Conservation (phyloP, 64 coral and sea anemone genomes). For the Astreopora myriophthalma region DNA sequence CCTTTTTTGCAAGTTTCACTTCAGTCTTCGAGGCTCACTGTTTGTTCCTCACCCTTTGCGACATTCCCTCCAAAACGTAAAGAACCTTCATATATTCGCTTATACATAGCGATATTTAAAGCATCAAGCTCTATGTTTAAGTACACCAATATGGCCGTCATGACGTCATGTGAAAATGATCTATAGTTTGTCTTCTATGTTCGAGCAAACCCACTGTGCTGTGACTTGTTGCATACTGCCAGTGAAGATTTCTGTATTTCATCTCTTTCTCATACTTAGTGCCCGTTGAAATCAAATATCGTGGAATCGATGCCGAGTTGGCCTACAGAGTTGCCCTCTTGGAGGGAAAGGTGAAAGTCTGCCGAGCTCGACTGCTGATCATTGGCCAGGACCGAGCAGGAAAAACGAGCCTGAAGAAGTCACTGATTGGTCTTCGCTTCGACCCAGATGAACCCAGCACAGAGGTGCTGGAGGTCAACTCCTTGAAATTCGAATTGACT, state of each 20-base stretch:
- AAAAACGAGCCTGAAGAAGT: constrained; percentile 28
- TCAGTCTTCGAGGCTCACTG: too few species aligned
- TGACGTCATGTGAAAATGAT: too few species aligned
- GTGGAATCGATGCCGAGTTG: constrained; percentile 5
- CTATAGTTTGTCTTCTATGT: too few species aligned
- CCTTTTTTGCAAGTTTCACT: too few species aligned
- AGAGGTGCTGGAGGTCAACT: neutral
- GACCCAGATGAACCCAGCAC: constrained; percentile 29
- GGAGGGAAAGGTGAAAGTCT: constrained; percentile 25
- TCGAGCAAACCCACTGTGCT: too few species aligned
- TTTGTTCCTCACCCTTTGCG: too few species aligned
- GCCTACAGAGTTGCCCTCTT: constrained; percentile 19
- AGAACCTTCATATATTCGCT: too few species aligned
- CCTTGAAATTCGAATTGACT: constrained; percentile 7
- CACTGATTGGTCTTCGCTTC: constrained; percentile 16
- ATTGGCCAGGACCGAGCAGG: constrained; percentile 39
- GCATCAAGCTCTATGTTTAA: too few species aligned
- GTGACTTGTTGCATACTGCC: too few species aligned
- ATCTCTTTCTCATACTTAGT: neutral
- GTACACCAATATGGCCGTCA: too few species aligned
- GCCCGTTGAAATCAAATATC: constrained; percentile 12
- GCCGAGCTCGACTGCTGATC: constrained; percentile 23
- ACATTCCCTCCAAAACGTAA: too few species aligned
- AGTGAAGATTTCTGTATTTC: neutral
- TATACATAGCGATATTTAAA: too few species aligned